Percentiles rank a stretch among this genome's conserved stretches.
Conservation (phyloP, 2,888 invertebrate species). For the Caenorhabditis auriculariae region DNA sequence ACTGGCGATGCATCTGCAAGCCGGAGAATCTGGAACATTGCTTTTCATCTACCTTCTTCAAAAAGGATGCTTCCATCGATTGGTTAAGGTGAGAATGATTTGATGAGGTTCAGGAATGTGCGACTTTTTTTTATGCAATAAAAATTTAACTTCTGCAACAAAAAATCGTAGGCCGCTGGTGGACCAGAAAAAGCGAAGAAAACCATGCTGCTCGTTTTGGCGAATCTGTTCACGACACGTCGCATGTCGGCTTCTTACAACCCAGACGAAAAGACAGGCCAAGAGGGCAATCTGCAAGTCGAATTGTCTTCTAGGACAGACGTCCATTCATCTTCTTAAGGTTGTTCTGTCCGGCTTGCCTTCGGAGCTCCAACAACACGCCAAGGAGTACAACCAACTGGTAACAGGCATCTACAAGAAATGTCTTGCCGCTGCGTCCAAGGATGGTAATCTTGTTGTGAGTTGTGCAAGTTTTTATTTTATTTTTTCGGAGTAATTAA, state of each 20-base stretch:
- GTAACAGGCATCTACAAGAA: slow-evolving; percentile 45
- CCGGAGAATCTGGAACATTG: slow-evolving; percentile 54
- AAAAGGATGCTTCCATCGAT: slow-evolving; percentile 51
- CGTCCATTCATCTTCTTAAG: background rate
- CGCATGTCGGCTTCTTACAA: slow-evolving; percentile 46
- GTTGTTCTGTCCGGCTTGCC: slow-evolving; percentile 25
- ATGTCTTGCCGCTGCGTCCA: slow-evolving; percentile 44
- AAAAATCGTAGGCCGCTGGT: slow-evolving; percentile 18
- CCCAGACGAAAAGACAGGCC: slow-evolving; percentile 33
- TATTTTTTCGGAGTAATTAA: too few relatives aligned
- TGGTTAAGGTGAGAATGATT: slow-evolving; percentile 26
- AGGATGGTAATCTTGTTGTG: slow-evolving; percentile 40
- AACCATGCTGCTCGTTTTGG: slow-evolving; percentile 47
- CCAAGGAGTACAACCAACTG: slow-evolving; percentile 50
- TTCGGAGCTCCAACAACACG: slow-evolving; percentile 4
- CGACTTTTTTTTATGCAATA: background rate
- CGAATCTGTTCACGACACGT: slow-evolving; percentile 55
- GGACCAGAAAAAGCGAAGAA: slow-evolving; percentile 34
- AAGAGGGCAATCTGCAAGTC: slow-evolving; percentile 13
- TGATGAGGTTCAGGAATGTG: too few relatives aligned
- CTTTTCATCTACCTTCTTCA: slow-evolving; percentile 59
- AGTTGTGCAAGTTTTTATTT: slow-evolving; percentile 2
- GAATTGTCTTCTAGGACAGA: background rate
- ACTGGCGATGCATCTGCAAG: slow-evolving; percentile 46
- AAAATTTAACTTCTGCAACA: background rate